These are phyloP conservation scores for Drosophila trichaetosa DNA, from an alignment of 2,888 invertebrate species.

Conservation along the genomic window DNA sequence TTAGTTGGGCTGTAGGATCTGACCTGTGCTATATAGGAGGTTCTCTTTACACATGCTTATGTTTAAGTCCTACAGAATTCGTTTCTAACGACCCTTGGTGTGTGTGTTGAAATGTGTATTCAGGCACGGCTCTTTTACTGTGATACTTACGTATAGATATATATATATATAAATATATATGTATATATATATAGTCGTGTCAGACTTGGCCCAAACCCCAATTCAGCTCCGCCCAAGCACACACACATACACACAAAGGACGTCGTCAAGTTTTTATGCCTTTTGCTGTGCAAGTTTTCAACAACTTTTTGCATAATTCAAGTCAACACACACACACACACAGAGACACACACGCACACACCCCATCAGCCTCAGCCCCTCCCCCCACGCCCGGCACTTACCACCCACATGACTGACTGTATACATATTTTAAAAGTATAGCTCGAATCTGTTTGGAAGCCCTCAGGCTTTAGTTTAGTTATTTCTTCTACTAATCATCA, in stretches of 20 bases:
- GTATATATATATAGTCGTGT: constrained; percentile 7
- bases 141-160: not conserved
- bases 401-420: constrained; percentile 61
- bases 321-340: constrained; percentile 22
- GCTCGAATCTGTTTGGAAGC: constrained; percentile 31
- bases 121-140: constrained; percentile 12
- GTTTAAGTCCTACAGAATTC: not conserved
- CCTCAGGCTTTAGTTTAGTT: constrained; percentile 62
- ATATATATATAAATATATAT: not conserved
- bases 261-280: constrained; percentile 57
- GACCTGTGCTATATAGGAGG: not conserved
- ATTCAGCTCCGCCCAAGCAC: constrained; percentile 8
- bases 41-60: not conserved
- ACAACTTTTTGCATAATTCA: constrained; percentile 74
- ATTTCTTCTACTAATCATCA: constrained; percentile 43
- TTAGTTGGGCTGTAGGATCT: not conserved
- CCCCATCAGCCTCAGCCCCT: not conserved
- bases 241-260: constrained; percentile 17
- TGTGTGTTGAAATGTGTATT: constrained; percentile 6
- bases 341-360: not conserved
- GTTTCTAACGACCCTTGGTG: constrained; percentile 5
- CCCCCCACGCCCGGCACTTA: constrained; percentile 9
- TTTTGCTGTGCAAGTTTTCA: constrained; percentile 62
- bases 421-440: constrained; percentile 66
- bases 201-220: constrained; percentile 31